A percentile compares a stretch with the other conserved stretches of the same genome.
phyloP scores from a whole-genome alignment of 2,888 invertebrate species.

The Drosophila niveifrons region DNA sequence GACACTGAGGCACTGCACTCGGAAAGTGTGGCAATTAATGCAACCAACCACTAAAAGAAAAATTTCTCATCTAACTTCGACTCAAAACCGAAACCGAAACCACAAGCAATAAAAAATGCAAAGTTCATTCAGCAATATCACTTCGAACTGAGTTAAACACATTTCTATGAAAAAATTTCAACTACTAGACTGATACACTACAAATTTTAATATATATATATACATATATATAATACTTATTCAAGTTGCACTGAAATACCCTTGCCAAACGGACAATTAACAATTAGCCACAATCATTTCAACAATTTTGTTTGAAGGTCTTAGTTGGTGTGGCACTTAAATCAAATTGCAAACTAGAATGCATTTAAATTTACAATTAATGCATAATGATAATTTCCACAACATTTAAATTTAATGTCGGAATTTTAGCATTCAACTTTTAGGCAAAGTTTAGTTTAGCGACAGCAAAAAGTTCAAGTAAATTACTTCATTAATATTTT shows the following conservation, averaged over 20 bases:
- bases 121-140: conserved; percentile 13
- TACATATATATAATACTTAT: no score
- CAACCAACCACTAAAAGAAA: conserved; percentile 2
- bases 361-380: neutral
- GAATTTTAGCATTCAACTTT: no score
- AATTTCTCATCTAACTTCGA: conserved; percentile 5
- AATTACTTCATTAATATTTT: neutral
- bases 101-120: conserved; percentile 10
- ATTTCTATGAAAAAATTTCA: neutral
- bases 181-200: no score
- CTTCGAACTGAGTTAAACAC: conserved; percentile 9
- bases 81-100: conserved; percentile 5
- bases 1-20: conserved; percentile 1
- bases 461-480: no score
- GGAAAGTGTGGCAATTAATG: conserved; percentile 7
- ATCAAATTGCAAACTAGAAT: neutral
- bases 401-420: neutral
- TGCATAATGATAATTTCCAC: neutral
- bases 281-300: neutral
- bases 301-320: neutral
- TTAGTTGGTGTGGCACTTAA: neutral
- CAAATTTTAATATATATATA: no score
- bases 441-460: no score
- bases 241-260: neutral
- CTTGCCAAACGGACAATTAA: neutral